Evolutionary conservation across 2,797 vertebrate genomes (phyloP).

Genomic region (Netta rufina): DNA sequence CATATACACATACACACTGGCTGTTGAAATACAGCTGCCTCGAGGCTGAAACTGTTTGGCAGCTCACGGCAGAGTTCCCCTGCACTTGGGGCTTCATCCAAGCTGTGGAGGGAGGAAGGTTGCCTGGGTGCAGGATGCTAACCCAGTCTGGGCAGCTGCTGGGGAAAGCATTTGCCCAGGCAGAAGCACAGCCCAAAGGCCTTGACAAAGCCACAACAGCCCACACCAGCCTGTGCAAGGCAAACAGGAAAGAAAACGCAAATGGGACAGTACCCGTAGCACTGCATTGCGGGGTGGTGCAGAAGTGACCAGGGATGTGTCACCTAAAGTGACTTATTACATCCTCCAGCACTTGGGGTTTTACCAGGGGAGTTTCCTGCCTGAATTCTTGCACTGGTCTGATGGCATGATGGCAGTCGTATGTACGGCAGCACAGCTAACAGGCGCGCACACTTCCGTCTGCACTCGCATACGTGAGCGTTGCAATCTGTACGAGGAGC

Average conservation of each 20-base stretch:
- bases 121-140: neutral
- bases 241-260: neutral
- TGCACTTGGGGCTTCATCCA: neutral
- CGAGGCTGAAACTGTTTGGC: neutral
- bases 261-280: neutral
- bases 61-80: neutral
- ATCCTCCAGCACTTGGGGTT: neutral
- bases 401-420: neutral
- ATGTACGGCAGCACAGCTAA: neutral
- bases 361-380: neutral
- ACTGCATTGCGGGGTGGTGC: fast-evolving
- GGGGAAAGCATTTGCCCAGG: neutral
- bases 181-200: neutral
- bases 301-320: neutral
- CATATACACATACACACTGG: neutral
- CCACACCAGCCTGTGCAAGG: neutral
- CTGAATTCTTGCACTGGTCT: neutral
- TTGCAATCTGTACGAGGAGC: neutral
- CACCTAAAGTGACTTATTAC: neutral
- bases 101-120: neutral
- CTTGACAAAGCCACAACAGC: neutral
- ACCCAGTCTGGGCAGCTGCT: neutral
- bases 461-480: fast-evolving
- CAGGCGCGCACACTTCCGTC: neutral
- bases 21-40: neutral